phyloP scores from a whole-genome alignment of 2,113 vertebrate genomes.

The Pachyramphus minor region DNA sequence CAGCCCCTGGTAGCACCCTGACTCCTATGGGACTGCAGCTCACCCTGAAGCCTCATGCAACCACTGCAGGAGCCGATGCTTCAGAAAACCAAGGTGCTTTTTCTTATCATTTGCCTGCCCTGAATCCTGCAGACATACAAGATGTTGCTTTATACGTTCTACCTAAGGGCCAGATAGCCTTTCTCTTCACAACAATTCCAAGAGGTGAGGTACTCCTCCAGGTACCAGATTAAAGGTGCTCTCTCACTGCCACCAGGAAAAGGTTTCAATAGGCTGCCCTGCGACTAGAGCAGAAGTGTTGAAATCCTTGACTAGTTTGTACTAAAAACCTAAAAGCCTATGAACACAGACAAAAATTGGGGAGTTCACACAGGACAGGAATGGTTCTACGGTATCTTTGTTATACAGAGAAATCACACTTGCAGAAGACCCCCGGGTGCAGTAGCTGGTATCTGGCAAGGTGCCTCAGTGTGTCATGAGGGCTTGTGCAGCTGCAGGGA shows the following conservation, averaged over 20 bases:
- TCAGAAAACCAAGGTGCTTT: background rate
- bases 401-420: background rate
- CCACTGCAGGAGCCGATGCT: background rate
- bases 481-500: rapidly evolving
- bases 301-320: background rate
- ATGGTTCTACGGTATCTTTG: background rate
- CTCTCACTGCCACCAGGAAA: background rate
- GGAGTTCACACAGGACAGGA: background rate
- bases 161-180: background rate
- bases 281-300: rapidly evolving
- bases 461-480: rapidly evolving
- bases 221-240: background rate
- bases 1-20: background rate
- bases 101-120: background rate
- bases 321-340: background rate
- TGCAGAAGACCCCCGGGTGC: background rate
- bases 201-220: background rate
- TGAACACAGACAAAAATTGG: background rate
- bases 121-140: background rate
- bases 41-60: background rate
- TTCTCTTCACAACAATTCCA: background rate
- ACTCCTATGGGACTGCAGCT: background rate
- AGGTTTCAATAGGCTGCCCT: background rate
- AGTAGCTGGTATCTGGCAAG: background rate
- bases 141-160: background rate